Conservation (phyloP, 2,113 vertebrate genomes). For the Ageneiosus marmoratus region DNA sequence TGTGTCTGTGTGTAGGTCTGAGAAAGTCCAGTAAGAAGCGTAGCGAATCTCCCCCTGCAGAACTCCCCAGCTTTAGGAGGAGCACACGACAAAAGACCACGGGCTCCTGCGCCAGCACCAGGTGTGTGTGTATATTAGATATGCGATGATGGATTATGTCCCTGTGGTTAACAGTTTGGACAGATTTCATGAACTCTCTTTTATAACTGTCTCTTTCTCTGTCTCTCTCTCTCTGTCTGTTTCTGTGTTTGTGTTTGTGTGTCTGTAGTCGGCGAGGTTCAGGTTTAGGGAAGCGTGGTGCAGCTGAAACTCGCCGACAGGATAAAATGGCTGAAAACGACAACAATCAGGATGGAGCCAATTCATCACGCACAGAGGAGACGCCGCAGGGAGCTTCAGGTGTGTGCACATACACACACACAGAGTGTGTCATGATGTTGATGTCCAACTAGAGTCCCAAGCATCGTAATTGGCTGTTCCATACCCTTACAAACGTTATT, state of each 20-base stretch:
- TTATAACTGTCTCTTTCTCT: not conserved
- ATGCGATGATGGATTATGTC: not conserved
- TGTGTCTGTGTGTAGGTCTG: constrained; percentile 76
- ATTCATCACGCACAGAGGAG: constrained; percentile 94
- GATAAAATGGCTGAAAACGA: constrained; percentile 99
- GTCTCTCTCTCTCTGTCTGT: not conserved
- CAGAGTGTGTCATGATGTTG: not conserved
- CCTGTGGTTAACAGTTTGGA: too few relatives aligned
- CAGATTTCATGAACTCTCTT: not conserved
- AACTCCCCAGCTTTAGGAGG: constrained; percentile 99
- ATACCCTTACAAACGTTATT: too few relatives aligned
- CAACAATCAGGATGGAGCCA: constrained; percentile 96
- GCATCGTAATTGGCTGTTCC: not conserved
- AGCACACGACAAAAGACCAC: constrained; percentile 99
- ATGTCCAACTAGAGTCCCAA: not conserved
- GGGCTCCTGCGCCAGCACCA: constrained; percentile 99
- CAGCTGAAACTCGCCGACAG: constrained; percentile 98
- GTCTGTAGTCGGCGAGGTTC: constrained; percentile 96
- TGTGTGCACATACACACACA: not conserved
- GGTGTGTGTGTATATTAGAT: constrained; percentile 65
- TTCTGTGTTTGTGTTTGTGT: constrained; percentile 5
- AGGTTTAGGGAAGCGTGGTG: constrained; percentile 99
- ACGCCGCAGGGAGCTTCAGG: constrained; percentile 97
- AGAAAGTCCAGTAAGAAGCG: constrained; percentile 98
- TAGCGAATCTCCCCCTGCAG: constrained; percentile 98